Conservation (phyloP, 2,888 invertebrate species). For the Tricholauxania praeusta region DNA sequence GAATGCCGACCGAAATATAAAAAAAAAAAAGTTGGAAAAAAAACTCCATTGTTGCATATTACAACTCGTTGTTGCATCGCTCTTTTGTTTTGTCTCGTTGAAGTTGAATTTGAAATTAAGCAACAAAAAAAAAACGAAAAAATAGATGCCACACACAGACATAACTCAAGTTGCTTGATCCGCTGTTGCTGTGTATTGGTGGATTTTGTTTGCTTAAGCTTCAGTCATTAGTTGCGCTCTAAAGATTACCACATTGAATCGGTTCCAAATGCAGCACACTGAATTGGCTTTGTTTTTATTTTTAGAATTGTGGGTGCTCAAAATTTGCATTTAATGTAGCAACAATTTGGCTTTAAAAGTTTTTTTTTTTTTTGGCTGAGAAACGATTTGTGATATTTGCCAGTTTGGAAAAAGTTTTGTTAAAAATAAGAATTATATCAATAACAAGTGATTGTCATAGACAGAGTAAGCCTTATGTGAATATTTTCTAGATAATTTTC, state of each 20-base stretch:
- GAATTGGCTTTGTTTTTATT: too few relatives aligned
- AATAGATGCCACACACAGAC: too few relatives aligned
- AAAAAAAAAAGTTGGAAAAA: background rate
- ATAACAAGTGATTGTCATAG: too few relatives aligned
- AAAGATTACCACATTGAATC: slow-evolving; percentile 17
- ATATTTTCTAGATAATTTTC: too few relatives aligned
- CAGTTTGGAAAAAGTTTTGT: too few relatives aligned
- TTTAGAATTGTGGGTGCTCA: too few relatives aligned
- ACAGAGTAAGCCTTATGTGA: too few relatives aligned
- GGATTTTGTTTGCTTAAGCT: background rate
- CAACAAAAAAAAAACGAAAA: background rate
- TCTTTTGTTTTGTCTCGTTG: background rate
- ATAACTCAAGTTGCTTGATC: slow-evolving; percentile 20
- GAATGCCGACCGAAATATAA: background rate
- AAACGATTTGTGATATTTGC: too few relatives aligned
- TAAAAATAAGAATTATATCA: too few relatives aligned
- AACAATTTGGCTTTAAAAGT: too few relatives aligned
- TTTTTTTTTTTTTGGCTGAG: too few relatives aligned
- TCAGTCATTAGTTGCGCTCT: slow-evolving; percentile 11
- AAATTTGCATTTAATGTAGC: too few relatives aligned
- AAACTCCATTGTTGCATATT: background rate
- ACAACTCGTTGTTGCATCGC: slow-evolving; percentile 6
- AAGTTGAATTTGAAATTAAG: slow-evolving; percentile 9
- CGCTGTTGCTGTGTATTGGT: slow-evolving; percentile 8
- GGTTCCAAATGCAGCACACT: background rate